A percentile compares a stretch with the other conserved stretches of the same genome.
Conservation (phyloP, 1,140 invertebrate genomes). For the Drosophila mauritiana region DNA sequence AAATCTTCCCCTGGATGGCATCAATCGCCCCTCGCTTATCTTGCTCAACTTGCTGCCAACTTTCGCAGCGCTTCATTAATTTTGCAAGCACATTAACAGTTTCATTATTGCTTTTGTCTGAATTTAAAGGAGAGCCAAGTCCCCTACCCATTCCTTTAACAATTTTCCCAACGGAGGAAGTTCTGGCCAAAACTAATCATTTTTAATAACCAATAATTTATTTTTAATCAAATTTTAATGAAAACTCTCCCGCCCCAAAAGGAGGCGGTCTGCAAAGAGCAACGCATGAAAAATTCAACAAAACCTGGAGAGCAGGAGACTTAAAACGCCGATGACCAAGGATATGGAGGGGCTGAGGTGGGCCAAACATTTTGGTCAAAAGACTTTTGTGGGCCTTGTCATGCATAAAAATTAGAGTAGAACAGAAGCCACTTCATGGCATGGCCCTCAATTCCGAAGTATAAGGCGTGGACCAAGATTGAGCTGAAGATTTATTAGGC, state of each 20-base stretch:
- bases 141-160: background rate
- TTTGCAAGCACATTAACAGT: slow-evolving; percentile 70
- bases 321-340: slow-evolving; percentile 11
- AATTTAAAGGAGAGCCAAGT: slow-evolving; percentile 19
- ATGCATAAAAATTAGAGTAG: slow-evolving; percentile 80
- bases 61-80: slow-evolving; percentile 55
- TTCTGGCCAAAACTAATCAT: slow-evolving; percentile 74
- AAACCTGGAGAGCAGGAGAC: slow-evolving; percentile 20
- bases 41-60: slow-evolving; percentile 36
- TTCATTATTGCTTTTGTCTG: slow-evolving; percentile 69
- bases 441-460: slow-evolving; percentile 2
- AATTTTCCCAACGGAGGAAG: background rate
- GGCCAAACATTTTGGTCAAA: slow-evolving; percentile 49
- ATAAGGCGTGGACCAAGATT: slow-evolving; percentile 61
- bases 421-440: slow-evolving; percentile 34
- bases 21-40: slow-evolving; percentile 21
- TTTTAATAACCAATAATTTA: slow-evolving; percentile 83
- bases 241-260: slow-evolving; percentile 63
- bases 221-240: slow-evolving; percentile 83
- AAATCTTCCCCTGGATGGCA: slow-evolving; percentile 12
- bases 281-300: slow-evolving; percentile 67
- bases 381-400: slow-evolving; percentile 60
- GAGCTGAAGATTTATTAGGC: slow-evolving; percentile 61
- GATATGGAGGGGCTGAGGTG: slow-evolving; percentile 7
- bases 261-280: background rate